These are phyloP conservation scores for Holacanthus passer DNA, from an alignment of 2,113 vertebrate genomes.

Conservation along the genomic window DNA sequence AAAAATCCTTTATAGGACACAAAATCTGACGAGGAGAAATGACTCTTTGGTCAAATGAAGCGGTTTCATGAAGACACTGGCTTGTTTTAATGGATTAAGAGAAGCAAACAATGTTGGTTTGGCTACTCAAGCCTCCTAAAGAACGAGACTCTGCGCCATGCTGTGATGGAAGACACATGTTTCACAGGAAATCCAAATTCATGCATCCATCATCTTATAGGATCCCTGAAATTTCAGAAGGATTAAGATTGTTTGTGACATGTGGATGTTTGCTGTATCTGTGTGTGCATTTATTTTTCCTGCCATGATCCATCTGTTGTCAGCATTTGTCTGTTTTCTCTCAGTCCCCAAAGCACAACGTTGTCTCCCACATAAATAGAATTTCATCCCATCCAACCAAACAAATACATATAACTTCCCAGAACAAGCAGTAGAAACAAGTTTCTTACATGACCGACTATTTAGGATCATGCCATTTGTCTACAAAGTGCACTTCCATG, in stretches of 20 bases:
- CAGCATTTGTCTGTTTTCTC: not conserved
- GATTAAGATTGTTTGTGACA: not conserved
- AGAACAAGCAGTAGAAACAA: not conserved
- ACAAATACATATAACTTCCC: not conserved
- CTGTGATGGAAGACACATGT: not conserved
- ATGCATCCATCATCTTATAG: not conserved
- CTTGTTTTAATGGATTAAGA: not conserved
- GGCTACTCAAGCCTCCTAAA: not conserved
- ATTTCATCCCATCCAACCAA: not conserved
- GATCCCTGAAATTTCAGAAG: not conserved
- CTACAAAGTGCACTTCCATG: not conserved
- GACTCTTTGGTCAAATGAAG: not conserved
- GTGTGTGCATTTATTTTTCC: not conserved
- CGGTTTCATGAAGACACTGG: not conserved
- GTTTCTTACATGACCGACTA: not conserved
- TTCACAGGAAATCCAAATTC: not conserved
- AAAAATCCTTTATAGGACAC: not conserved
- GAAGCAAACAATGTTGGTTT: too few relatives aligned
- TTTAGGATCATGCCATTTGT: not conserved
- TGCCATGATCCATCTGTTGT: not conserved
- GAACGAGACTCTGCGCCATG: not conserved
- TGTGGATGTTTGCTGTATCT: not conserved
- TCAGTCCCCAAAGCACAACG: not conserved
- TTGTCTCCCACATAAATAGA: not conserved
- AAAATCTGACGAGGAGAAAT: not conserved